Evolutionary conservation across 2,113 vertebrate genomes (phyloP).

Genomic region (Caranx ignobilis): DNA sequence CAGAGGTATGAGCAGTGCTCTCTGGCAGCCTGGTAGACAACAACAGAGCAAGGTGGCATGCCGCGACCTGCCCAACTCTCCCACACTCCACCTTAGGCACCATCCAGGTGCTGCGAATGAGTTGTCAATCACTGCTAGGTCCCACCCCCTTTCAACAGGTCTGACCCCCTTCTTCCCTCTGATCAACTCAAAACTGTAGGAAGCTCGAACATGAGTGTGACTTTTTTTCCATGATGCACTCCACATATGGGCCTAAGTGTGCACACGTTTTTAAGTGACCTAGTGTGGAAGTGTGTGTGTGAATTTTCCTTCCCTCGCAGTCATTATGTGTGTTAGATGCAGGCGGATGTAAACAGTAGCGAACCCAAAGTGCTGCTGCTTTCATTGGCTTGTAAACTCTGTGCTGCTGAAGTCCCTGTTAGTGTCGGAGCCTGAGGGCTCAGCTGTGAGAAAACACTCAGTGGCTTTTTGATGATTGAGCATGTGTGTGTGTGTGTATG

Average conservation of each 20-base stretch:
- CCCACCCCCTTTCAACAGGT: not conserved
- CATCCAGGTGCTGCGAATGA: constrained; percentile 59
- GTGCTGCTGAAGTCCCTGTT: constrained; percentile 46
- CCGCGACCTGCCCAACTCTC: constrained; percentile 67
- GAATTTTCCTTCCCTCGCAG: constrained; percentile 26
- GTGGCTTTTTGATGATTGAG: constrained; percentile 64
- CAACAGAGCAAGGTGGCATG: constrained; percentile 61
- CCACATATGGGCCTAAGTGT: not conserved
- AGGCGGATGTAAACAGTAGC: constrained; percentile 65
- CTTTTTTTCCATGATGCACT: not conserved
- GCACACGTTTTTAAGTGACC: not conserved
- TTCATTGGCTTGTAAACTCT: constrained; percentile 68
- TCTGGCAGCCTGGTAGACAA: constrained; percentile 52
- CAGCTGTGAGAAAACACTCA: constrained; percentile 54
- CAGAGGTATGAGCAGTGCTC: constrained; percentile 34
- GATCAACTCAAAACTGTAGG: not conserved
- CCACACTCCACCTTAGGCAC: constrained; percentile 57
- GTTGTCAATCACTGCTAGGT: constrained; percentile 8
- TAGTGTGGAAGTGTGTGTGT: constrained; percentile 19
- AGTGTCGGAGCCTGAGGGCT: constrained; percentile 46
- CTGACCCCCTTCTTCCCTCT: not conserved
- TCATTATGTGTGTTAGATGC: constrained; percentile 4
- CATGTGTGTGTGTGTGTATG: constrained; percentile 26
- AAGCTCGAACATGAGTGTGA: not conserved
- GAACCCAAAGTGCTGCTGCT: constrained; percentile 57